Conservation (phyloP, 2,888 invertebrate genomes). For the Rhamnusium bicolor region DNA sequence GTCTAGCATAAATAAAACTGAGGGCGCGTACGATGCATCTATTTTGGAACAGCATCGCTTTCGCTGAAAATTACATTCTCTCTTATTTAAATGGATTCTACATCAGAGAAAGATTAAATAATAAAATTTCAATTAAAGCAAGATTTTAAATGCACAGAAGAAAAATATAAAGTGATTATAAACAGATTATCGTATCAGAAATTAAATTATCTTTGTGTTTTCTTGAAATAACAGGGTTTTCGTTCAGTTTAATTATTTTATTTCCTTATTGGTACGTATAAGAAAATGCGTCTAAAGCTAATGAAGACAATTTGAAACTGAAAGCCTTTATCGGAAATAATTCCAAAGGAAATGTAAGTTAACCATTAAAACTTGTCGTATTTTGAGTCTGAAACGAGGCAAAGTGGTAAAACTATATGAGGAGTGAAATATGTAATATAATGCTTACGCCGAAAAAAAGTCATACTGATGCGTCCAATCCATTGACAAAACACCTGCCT, state of each 20-base stretch:
- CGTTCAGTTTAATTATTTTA: background rate
- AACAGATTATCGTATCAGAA: slow-evolving; percentile 3
- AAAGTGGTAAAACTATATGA: background rate
- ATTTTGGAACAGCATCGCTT: background rate
- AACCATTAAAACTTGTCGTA: background rate
- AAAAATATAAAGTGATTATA: slow-evolving; percentile 24
- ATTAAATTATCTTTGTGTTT: background rate
- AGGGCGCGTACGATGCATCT: background rate
- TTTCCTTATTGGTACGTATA: background rate
- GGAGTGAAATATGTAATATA: no score
- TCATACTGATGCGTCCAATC: no score
- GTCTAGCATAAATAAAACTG: background rate
- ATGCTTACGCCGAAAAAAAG: no score
- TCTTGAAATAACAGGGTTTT: background rate
- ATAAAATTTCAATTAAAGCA: slow-evolving; percentile 21
- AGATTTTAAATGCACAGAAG: slow-evolving; percentile 5
- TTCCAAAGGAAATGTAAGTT: background rate
- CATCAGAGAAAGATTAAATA: background rate
- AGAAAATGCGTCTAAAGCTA: background rate
- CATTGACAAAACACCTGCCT: no score
- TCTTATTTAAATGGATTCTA: background rate
- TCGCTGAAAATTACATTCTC: background rate
- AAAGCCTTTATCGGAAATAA: background rate
- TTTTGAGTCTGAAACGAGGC: no score
- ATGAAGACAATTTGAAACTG: background rate